Conservation (phyloP, 2,888 invertebrate genomes). For the Zelleria hepariella region DNA sequence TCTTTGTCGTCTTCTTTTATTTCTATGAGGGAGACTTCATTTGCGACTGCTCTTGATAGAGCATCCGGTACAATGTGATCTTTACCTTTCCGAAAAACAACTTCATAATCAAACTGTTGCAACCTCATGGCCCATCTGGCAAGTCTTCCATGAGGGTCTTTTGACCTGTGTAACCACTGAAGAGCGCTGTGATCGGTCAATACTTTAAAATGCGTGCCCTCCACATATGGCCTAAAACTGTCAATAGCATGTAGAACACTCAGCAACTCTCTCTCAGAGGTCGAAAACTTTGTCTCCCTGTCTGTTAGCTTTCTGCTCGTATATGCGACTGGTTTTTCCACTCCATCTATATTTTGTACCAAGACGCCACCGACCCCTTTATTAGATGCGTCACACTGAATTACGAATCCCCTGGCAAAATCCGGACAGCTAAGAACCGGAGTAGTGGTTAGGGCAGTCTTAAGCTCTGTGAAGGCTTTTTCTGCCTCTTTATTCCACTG, state of each 20-base stretch:
- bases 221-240: slow-evolving; percentile 12
- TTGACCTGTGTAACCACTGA: slow-evolving; percentile 5
- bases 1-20: not conserved
- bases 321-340: not conserved
- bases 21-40: not conserved
- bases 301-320: not conserved
- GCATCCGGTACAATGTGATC: not conserved
- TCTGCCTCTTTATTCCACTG: not conserved
- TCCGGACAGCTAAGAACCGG: too few species aligned
- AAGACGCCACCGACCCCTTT: too few species aligned
- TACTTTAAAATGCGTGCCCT: slow-evolving; percentile 6
- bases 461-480: not conserved
- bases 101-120: slow-evolving; percentile 6
- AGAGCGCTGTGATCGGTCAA: slow-evolving; percentile 4
- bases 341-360: not conserved
- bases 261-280: slow-evolving; percentile 12
- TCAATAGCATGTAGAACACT: slow-evolving; percentile 12
- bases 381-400: not conserved
- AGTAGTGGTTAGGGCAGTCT: not conserved
- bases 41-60: not conserved
- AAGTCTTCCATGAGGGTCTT: slow-evolving; percentile 11
- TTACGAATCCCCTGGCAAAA: not conserved
- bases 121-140: slow-evolving; percentile 12
- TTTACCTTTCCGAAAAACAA: not conserved
- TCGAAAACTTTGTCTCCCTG: slow-evolving; percentile 9